Evolutionary conservation across 2,113 vertebrate species (phyloP).

Genomic region (Indri indri): DNA sequence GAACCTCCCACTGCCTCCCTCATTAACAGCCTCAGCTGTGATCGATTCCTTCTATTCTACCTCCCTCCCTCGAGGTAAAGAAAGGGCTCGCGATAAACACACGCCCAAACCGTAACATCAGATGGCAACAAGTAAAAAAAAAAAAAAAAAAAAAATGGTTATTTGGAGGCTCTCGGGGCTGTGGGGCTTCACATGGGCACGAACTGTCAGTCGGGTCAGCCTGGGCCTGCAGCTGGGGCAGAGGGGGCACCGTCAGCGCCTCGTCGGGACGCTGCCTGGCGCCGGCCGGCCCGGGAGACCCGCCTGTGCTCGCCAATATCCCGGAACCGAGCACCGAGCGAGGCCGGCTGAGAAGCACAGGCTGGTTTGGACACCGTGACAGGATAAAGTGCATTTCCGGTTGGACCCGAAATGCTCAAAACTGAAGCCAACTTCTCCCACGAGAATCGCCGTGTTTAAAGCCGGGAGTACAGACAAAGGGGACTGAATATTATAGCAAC

Average conservation of each 20-base stretch:
- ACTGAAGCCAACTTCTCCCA: background rate
- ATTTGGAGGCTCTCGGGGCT: background rate
- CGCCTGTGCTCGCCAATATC: background rate
- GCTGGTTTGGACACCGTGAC: background rate
- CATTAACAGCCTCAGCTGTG: background rate
- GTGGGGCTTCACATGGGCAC: rapidly evolving
- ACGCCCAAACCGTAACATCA: background rate
- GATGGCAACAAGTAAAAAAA: background rate
- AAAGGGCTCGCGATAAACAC: background rate
- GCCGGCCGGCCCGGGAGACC: background rate
- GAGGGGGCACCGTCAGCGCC: background rate
- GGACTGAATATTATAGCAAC: background rate
- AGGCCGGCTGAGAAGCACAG: background rate
- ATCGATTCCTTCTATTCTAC: background rate
- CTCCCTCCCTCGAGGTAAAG: background rate
- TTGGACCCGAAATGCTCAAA: background rate
- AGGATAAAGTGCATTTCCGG: background rate
- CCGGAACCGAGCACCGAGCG: background rate
- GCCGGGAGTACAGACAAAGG: background rate
- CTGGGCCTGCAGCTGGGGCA: background rate
- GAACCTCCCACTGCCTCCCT: background rate
- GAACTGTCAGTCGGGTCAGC: background rate
- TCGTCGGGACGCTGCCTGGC: background rate
- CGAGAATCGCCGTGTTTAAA: background rate
- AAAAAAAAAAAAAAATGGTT: background rate